Conservation (phyloP, 2,888 invertebrate species). For the Orthonychiurus folsomi region DNA sequence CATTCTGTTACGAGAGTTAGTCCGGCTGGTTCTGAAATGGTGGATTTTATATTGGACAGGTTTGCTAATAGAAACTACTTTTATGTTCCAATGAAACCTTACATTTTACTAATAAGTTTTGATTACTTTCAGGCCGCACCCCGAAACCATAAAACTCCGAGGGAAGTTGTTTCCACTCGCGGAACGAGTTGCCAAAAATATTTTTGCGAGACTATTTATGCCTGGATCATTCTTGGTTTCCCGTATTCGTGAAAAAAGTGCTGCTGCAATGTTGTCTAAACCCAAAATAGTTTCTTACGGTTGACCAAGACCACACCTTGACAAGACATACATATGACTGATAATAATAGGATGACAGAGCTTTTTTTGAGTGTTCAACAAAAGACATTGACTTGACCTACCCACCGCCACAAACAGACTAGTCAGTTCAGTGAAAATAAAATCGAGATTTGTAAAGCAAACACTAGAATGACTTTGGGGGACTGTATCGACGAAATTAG, state of each 20-base stretch:
- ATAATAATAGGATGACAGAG: not conserved
- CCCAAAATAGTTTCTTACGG: slow-evolving; percentile 15
- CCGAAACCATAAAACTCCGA: slow-evolving; percentile 36
- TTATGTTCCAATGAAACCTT: not conserved
- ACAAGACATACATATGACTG: not conserved
- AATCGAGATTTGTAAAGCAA: no score
- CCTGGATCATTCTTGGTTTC: slow-evolving; percentile 34
- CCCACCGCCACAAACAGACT: no score
- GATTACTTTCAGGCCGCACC: slow-evolving; percentile 33
- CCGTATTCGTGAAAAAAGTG: slow-evolving; percentile 31
- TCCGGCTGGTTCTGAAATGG: slow-evolving; percentile 39
- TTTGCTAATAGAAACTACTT: no score
- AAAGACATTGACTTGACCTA: no score
- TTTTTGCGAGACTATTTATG: slow-evolving; percentile 35
- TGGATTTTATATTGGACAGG: slow-evolving; percentile 39
- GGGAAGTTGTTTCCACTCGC: slow-evolving; percentile 37
- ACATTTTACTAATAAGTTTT: not conserved
- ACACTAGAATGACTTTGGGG: no score
- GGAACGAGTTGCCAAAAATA: slow-evolving; percentile 32
- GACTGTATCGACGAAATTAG: no score
- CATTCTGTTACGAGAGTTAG: slow-evolving; percentile 39
- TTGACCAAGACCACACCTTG: slow-evolving; percentile 3
- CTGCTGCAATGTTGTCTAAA: slow-evolving; percentile 30
- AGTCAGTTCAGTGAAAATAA: no score
- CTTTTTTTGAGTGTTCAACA: no score